Evolutionary conservation across 2,113 vertebrate genomes (phyloP).

Genomic region (Nettapus auritus): DNA sequence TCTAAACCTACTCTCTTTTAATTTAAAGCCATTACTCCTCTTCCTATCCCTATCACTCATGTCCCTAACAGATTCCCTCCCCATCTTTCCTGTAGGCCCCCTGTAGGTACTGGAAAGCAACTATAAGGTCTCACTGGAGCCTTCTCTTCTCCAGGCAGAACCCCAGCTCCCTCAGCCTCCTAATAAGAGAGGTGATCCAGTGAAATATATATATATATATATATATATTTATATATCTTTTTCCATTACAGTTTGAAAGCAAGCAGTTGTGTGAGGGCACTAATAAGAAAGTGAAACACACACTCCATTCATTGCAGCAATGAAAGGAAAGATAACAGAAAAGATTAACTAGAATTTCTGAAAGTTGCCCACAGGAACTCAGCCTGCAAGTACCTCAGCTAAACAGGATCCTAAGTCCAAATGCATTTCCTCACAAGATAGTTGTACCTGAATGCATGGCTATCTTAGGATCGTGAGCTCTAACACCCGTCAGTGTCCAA

Average conservation of each 20-base stretch:
- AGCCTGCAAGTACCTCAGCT: not conserved
- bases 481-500: not conserved
- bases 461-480: constrained; percentile 19
- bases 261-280: not conserved
- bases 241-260: not conserved
- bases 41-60: not conserved
- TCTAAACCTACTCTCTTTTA: not conserved
- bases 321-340: not conserved
- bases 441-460: not conserved
- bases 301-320: not conserved
- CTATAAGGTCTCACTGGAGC: not conserved
- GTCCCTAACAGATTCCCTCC: not conserved
- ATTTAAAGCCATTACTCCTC: not conserved
- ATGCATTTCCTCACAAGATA: constrained; percentile 28
- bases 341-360: not conserved
- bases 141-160: not conserved
- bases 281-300: not conserved
- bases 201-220: too few relatives aligned
- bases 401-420: constrained; percentile 4
- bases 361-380: not conserved
- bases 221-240: too few relatives aligned
- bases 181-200: not conserved
- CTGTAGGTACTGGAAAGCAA: not conserved
- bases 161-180: not conserved
- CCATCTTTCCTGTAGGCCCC: not conserved